Conservation (phyloP, 2,888 invertebrate genomes). For the Acanthosepion esculentum region DNA sequence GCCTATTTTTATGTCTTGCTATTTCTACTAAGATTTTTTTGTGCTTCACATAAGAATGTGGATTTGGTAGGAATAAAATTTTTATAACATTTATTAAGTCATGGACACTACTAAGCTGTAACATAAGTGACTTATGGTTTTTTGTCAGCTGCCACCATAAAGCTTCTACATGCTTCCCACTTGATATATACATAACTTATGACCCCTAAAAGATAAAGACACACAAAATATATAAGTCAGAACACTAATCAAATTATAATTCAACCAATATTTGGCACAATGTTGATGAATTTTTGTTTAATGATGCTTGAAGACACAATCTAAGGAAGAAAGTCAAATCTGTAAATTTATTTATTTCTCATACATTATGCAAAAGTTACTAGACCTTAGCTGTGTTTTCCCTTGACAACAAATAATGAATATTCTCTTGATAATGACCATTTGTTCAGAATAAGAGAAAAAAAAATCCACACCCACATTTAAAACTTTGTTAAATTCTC, state of each 20-base stretch:
- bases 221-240: background rate
- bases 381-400: background rate
- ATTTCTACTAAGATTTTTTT: no score
- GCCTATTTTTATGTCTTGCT: no score
- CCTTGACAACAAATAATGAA: background rate
- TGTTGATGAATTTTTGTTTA: background rate
- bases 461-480: background rate
- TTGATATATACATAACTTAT: background rate
- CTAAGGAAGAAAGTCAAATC: background rate
- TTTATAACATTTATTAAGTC: background rate
- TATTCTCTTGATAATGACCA: background rate
- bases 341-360: background rate
- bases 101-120: background rate
- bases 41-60: no score
- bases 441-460: background rate
- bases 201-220: background rate
- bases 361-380: conserved; percentile 21
- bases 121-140: background rate
- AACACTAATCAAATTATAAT: background rate
- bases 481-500: conserved; percentile 16
- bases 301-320: background rate
- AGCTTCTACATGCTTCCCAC: background rate
- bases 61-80: no score
- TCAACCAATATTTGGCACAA: background rate
- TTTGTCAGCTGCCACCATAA: background rate